These are phyloP conservation scores for Perizoma affinitatum DNA, from an alignment of 2,888 invertebrate genomes.

Conservation along the genomic window DNA sequence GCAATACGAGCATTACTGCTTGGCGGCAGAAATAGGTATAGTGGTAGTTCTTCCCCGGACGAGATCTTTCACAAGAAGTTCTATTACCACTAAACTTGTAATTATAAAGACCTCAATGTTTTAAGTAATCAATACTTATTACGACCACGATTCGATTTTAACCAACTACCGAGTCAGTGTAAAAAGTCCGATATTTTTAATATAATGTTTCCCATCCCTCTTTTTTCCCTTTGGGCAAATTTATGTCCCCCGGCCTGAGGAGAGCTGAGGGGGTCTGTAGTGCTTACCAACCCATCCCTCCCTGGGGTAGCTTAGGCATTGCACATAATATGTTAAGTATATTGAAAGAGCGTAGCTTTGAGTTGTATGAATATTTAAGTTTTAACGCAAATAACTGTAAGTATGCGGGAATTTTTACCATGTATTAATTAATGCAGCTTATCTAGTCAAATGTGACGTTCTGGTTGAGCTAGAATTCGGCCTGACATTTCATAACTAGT, in stretches of 20 bases:
- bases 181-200: constrained; percentile 3
- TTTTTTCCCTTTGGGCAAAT: no score
- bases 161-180: background rate
- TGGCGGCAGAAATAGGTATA: no score
- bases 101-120: no score
- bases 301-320: constrained; percentile 23
- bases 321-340: constrained; percentile 31
- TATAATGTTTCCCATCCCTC: constrained; percentile 15
- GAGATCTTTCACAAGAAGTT: no score
- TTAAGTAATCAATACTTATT: no score
- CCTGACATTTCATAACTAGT: no score
- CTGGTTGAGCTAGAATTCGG: constrained; percentile 4
- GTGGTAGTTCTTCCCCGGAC: no score
- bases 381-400: constrained; percentile 28
- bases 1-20: no score
- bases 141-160: no score
- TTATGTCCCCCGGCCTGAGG: no score
- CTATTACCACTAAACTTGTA: no score
- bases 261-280: no score
- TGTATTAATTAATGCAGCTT: constrained; percentile 23
- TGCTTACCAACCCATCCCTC: constrained; percentile 26
- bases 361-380: constrained; percentile 26
- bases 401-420: constrained; percentile 24
- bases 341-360: constrained; percentile 26
- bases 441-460: constrained; percentile 14